A percentile compares a stretch with the other conserved stretches of the same genome.
Conservation (phyloP, 2,888 invertebrate genomes). For the Andrena flavipes region DNA sequence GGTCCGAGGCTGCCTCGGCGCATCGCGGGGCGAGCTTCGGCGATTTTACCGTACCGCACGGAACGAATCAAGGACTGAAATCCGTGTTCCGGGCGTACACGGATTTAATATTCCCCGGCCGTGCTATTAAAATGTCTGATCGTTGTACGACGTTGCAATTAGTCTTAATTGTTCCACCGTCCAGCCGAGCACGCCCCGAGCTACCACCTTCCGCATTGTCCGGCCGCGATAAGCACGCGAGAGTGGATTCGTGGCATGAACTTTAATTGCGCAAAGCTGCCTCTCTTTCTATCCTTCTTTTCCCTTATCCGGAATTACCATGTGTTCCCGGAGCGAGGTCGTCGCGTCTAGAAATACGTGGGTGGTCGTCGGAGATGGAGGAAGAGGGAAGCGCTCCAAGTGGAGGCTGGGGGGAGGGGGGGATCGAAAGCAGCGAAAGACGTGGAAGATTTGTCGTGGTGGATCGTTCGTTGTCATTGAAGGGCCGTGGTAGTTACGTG, state of each 20-base stretch:
- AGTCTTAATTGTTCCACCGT: conserved; percentile 69
- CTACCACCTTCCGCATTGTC: conserved; percentile 66
- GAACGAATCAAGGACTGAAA: conserved; percentile 15
- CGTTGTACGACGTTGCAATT: conserved; percentile 68
- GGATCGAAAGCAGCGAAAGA: conserved; percentile 6
- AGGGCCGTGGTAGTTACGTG: background rate
- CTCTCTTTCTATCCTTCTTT: conserved; percentile 5
- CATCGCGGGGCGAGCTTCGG: background rate
- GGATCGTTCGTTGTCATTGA: background rate
- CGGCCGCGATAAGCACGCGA: conserved; percentile 65
- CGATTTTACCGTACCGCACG: background rate
- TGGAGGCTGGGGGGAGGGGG: conserved; percentile 7
- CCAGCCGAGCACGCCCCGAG: conserved; percentile 47
- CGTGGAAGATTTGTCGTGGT: conserved; percentile 1
- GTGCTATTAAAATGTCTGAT: conserved; percentile 63
- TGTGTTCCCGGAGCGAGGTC: conserved; percentile 48
- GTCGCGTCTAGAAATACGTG: conserved; percentile 40
- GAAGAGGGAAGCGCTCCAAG: conserved; percentile 14
- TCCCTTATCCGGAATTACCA: conserved; percentile 46
- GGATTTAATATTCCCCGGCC: conserved; percentile 60
- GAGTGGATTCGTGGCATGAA: conserved; percentile 65
- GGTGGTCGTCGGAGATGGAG: conserved; percentile 37
- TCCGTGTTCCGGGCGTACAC: background rate
- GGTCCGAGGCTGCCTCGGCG: background rate
- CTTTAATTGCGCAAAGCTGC: conserved; percentile 62